Percentiles rank a stretch among this genome's conserved stretches.
Conservation (phyloP, 1,140 invertebrate genomes). For the roundworm (Caenorhabditis elegans) region DNA sequence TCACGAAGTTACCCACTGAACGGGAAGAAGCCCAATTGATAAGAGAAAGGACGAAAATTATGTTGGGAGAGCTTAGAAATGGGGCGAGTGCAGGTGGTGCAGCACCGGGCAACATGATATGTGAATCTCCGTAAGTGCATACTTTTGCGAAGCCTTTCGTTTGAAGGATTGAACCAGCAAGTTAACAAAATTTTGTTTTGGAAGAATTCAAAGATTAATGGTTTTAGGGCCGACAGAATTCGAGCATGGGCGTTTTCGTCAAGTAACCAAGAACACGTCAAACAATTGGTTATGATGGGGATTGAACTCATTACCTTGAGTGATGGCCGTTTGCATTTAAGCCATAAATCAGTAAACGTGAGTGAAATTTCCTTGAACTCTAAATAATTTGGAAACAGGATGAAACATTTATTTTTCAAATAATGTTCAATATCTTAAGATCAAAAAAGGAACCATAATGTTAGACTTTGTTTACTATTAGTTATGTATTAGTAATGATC, state of each 20-base stretch:
- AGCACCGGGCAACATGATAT: neutral
- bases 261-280: conserved; percentile 84
- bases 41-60: neutral
- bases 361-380: neutral
- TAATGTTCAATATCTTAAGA: too few relatives aligned
- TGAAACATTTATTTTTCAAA: too few relatives aligned
- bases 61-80: neutral
- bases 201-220: too few relatives aligned
- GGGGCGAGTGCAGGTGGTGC: neutral
- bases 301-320: conserved; percentile 83
- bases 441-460: too few relatives aligned
- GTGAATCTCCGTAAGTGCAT: conserved; percentile 14
- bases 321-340: conserved; percentile 85
- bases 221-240: conserved; percentile 62
- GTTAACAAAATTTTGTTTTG: too few relatives aligned
- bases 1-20: neutral
- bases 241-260: conserved; percentile 72
- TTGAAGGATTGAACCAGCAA: neutral
- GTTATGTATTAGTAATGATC: too few relatives aligned
- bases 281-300: conserved; percentile 86
- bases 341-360: conserved; percentile 72
- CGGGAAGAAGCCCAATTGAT: conserved; percentile 3
- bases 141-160: too few relatives aligned
- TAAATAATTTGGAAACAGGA: too few relatives aligned
- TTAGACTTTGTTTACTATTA: too few relatives aligned